phyloP scores from a whole-genome alignment of 1,140 invertebrate species.

The Cryptotermes secundus region DNA sequence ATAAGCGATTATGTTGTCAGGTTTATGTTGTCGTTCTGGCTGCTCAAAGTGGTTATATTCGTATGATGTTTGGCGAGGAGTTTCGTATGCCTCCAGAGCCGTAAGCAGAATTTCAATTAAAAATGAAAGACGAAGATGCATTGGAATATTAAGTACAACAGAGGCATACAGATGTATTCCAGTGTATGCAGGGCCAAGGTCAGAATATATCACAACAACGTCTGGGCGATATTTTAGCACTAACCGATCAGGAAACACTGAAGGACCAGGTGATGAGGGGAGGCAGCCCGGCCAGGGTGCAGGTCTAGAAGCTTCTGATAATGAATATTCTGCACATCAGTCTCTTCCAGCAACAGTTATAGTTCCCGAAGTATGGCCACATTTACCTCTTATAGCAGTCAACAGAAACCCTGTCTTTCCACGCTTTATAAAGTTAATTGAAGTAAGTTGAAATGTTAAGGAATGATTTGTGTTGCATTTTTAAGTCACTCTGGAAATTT shows the following conservation, averaged over 20 bases:
- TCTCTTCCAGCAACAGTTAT: slow-evolving; percentile 80
- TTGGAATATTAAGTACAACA: background rate
- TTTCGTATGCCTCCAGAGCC: background rate
- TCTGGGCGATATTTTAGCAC: background rate
- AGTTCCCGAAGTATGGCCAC: slow-evolving; percentile 96
- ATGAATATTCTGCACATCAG: slow-evolving; percentile 29
- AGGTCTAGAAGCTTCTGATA: background rate
- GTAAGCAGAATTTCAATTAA: background rate
- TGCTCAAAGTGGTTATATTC: background rate
- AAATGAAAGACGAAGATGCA: background rate
- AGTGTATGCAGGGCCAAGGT: background rate
- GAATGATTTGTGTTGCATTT: background rate
- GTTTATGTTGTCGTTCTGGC: background rate
- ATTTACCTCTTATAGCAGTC: slow-evolving; percentile 93
- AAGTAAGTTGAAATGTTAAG: slow-evolving; percentile 58
- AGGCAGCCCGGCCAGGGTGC: background rate
- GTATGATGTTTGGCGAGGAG: background rate
- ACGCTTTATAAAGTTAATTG: slow-evolving; percentile 96
- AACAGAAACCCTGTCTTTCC: slow-evolving; percentile 96
- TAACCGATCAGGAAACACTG: background rate
- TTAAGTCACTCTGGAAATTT: background rate
- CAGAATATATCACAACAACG: background rate
- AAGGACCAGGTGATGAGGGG: background rate
- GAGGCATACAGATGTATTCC: background rate
- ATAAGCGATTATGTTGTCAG: background rate